Evolutionary conservation across 2,113 vertebrate species (phyloP).

Genomic region (Toxotes chatareus): DNA sequence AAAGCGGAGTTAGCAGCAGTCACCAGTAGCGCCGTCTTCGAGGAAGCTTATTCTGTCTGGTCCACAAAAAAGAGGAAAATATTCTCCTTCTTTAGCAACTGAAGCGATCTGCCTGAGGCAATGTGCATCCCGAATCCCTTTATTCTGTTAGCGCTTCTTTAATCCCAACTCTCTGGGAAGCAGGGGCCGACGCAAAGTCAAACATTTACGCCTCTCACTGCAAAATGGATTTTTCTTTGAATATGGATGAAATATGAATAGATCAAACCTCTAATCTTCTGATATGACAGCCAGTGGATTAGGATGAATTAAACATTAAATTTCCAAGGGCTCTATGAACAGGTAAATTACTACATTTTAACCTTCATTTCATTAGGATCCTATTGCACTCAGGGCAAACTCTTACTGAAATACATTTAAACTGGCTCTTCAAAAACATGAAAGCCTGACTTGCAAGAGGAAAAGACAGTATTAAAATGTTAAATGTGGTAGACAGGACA

Average conservation of each 20-base stretch:
- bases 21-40: constrained; percentile 22
- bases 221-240: constrained; percentile 63
- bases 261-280: constrained; percentile 60
- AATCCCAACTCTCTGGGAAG: constrained; percentile 67
- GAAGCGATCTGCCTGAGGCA: constrained; percentile 59
- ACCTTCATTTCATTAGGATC: constrained; percentile 51
- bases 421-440: constrained; percentile 47
- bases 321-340: constrained; percentile 39
- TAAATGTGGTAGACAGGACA: constrained; percentile 26
- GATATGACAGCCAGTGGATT: constrained; percentile 55
- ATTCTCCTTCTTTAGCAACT: constrained; percentile 50
- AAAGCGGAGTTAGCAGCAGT: constrained; percentile 41
- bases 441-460: constrained; percentile 39
- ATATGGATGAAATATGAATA: constrained; percentile 53
- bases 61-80: constrained; percentile 47
- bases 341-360: constrained; percentile 60
- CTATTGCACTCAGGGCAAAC: constrained; percentile 21
- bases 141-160: constrained; percentile 71
- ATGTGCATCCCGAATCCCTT: constrained; percentile 65
- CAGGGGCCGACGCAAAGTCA: constrained; percentile 59
- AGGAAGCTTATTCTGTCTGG: constrained; percentile 55
- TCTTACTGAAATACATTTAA: constrained; percentile 38
- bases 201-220: constrained; percentile 61
- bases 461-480: constrained; percentile 42
- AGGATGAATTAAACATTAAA: constrained; percentile 54